Evolutionary conservation across 2,113 vertebrate genomes (phyloP).

Genomic region (Sebastes schlegelii): DNA sequence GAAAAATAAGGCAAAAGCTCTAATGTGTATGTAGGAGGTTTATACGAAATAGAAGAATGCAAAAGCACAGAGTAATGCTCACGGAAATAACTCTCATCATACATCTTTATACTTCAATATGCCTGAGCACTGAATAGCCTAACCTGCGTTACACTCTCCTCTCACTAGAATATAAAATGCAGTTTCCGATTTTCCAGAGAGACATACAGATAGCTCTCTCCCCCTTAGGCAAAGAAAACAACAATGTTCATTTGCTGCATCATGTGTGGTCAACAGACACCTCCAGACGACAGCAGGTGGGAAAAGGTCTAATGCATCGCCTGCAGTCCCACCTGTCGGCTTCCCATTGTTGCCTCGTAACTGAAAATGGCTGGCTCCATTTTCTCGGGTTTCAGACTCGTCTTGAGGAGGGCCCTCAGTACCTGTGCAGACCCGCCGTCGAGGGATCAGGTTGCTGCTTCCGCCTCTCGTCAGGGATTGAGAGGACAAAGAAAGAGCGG

Average conservation of each 20-base stretch:
- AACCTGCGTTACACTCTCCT: slow-evolving; percentile 21
- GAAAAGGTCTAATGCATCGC: slow-evolving; percentile 67
- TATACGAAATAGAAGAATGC: slow-evolving; percentile 23
- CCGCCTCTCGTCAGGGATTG: slow-evolving; percentile 45
- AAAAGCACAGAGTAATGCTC: slow-evolving; percentile 4
- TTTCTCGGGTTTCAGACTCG: slow-evolving; percentile 59
- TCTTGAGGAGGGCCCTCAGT: slow-evolving; percentile 46
- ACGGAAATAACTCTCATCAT: slow-evolving; percentile 1
- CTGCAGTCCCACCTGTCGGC: slow-evolving; percentile 72
- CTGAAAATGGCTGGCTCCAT: slow-evolving; percentile 63
- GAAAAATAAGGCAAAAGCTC: slow-evolving; percentile 19
- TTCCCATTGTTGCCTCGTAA: slow-evolving; percentile 65
- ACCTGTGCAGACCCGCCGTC: slow-evolving; percentile 73
- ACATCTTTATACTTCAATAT: slow-evolving; percentile 26
- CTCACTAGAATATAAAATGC: slow-evolving; percentile 11
- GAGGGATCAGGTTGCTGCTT: slow-evolving; percentile 62
- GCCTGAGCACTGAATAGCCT: slow-evolving; percentile 14
- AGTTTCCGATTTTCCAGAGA: slow-evolving; percentile 32
- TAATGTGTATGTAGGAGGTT: slow-evolving; percentile 2
- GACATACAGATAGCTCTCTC: slow-evolving; percentile 21
- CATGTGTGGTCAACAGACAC: slow-evolving; percentile 78
- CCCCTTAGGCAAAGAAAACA: slow-evolving; percentile 54
- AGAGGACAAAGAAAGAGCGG: slow-evolving; percentile 48
- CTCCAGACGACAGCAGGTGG: slow-evolving; percentile 60
- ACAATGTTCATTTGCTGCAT: slow-evolving; percentile 69